Percentiles rank a stretch among this genome's conserved stretches.
Conservation (phyloP, 2,113 vertebrate genomes). For the Deroptyus accipitrinus region DNA sequence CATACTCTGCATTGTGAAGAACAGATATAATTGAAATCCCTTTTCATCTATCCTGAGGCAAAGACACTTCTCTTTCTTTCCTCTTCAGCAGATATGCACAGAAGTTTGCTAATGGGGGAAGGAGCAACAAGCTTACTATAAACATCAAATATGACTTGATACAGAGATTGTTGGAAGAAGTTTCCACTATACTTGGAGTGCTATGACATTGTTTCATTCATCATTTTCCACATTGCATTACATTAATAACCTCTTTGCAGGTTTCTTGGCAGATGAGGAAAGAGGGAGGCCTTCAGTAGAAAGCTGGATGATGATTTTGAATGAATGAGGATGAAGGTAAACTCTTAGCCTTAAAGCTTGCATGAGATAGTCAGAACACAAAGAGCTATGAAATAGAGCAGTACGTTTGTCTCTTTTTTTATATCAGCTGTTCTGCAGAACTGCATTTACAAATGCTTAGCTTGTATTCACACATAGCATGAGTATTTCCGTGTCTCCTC, state of each 20-base stretch:
- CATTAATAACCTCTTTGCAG: slow-evolving; percentile 58
- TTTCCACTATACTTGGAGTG: slow-evolving; percentile 46
- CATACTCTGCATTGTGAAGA: slow-evolving; percentile 13
- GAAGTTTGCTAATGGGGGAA: slow-evolving; percentile 44
- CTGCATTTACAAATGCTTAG: slow-evolving; percentile 46
- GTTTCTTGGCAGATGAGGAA: slow-evolving; percentile 58
- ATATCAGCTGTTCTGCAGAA: slow-evolving; percentile 8
- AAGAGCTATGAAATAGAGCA: slow-evolving; percentile 54
- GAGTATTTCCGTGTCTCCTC: background rate
- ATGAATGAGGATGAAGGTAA: slow-evolving; percentile 55
- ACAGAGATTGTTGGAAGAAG: slow-evolving; percentile 49
- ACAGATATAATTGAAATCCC: background rate
- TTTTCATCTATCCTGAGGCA: slow-evolving; percentile 26
- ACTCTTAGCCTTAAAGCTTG: slow-evolving; percentile 54
- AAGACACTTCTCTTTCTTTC: background rate
- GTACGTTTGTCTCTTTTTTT: slow-evolving; percentile 57
- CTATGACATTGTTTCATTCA: slow-evolving; percentile 40
- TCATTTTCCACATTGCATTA: slow-evolving; percentile 40
- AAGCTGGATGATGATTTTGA: slow-evolving; percentile 58
- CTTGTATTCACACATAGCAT: slow-evolving; percentile 8
- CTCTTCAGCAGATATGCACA: slow-evolving; percentile 3
- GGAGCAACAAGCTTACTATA: slow-evolving; percentile 36
- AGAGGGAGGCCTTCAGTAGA: slow-evolving; percentile 13
- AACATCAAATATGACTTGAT: slow-evolving; percentile 56
- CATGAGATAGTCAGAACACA: slow-evolving; percentile 26